Conservation (phyloP, 2,113 vertebrate genomes). For the Myotis lucifugus region DNA sequence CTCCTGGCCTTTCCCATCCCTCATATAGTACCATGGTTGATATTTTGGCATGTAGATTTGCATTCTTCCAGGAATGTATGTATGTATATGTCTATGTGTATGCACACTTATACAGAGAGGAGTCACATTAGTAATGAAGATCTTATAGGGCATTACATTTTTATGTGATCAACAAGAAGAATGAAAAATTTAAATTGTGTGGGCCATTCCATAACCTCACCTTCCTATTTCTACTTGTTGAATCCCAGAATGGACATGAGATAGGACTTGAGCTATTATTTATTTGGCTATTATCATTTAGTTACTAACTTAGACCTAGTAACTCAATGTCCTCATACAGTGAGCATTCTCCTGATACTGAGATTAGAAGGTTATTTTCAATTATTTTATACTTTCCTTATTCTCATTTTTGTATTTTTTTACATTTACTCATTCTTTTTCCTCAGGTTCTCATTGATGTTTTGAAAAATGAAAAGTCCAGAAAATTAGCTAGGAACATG, state of each 20-base stretch:
- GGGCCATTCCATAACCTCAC: neutral
- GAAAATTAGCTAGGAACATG: conserved; percentile 13
- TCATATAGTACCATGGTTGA: neutral
- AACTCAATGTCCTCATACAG: neutral
- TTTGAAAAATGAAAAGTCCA: neutral
- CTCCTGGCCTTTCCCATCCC: neutral
- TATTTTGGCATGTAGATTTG: neutral
- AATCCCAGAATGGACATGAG: neutral
- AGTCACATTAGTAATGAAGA: neutral
- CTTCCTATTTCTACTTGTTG: neutral
- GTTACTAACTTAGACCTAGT: neutral
- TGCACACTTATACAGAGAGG: neutral
- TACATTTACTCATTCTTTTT: neutral
- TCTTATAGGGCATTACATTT: neutral
- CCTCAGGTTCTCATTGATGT: neutral
- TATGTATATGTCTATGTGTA: too few species aligned
- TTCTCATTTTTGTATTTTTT: neutral
- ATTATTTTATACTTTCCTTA: neutral
- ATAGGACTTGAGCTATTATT: neutral
- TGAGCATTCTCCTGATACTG: neutral
- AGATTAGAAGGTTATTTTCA: neutral
- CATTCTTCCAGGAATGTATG: neutral
- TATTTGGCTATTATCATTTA: neutral
- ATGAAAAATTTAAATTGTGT: neutral
- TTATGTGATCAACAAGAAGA: neutral